A percentile compares a stretch with the other conserved stretches of the same genome.
Evolutionary conservation across 2,888 invertebrate species (phyloP).

Genomic region (Spilosoma lubricipeda): DNA sequence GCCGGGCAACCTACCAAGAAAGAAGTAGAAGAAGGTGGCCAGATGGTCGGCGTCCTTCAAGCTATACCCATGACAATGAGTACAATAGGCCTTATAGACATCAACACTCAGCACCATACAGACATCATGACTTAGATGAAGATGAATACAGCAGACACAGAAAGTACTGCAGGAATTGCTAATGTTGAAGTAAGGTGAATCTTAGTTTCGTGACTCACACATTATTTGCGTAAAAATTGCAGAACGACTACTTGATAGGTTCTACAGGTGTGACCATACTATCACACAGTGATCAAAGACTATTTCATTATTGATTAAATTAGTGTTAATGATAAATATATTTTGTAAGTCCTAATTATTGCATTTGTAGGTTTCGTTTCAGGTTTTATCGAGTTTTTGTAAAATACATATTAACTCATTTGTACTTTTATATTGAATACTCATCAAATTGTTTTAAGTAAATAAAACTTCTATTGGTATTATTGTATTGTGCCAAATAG

Average conservation of each 20-base stretch:
- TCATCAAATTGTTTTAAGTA: constrained; percentile 2
- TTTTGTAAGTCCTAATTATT: constrained; percentile 32
- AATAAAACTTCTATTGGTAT: constrained; percentile 32
- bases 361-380: constrained; percentile 43
- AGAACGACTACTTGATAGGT: background rate
- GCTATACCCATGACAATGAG: constrained; percentile 38
- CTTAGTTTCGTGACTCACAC: background rate
- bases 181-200: constrained; percentile 25
- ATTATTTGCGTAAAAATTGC: background rate
- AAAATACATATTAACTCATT: background rate
- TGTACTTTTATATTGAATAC: background rate
- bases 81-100: constrained; percentile 47
- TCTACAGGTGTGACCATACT: background rate
- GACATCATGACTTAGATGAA: constrained; percentile 62
- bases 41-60: constrained; percentile 53
- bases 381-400: constrained; percentile 19
- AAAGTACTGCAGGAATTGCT: constrained; percentile 70
- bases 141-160: constrained; percentile 63
- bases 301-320: constrained; percentile 14
- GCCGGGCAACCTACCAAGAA: constrained; percentile 70
- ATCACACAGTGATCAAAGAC: constrained; percentile 40
- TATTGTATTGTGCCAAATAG: constrained; percentile 41
- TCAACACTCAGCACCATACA: constrained; percentile 51
- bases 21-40: constrained; percentile 71
- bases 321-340: constrained; percentile 12